These are phyloP conservation scores for Ctenochaetus hawaiiensis DNA, from an alignment of 2,797 vertebrate genomes.

Conservation along the genomic window DNA sequence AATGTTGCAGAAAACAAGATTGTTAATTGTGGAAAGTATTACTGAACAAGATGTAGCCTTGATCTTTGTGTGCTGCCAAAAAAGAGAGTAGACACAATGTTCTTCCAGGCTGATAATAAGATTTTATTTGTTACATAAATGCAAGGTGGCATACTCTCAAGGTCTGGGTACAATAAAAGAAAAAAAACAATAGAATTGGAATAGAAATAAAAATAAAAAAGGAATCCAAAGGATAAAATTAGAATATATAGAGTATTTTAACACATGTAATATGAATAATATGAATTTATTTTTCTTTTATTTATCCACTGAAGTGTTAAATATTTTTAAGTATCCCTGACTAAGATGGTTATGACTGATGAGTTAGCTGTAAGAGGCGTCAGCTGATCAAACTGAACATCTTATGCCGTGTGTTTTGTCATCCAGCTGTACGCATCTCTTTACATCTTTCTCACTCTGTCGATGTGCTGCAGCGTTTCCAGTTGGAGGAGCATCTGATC, in stretches of 20 bases:
- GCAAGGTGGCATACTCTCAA: background rate
- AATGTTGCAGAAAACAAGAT: background rate
- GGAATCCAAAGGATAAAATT: too few relatives aligned
- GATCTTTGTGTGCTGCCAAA: background rate
- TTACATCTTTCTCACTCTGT: constrained; percentile 54
- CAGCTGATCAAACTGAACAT: constrained; percentile 29
- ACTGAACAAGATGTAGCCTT: background rate
- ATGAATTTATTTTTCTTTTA: background rate
- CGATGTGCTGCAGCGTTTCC: constrained; percentile 90
- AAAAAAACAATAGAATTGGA: background rate
- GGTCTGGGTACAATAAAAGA: background rate
- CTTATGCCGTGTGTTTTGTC: constrained; percentile 25
- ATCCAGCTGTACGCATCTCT: constrained; percentile 28
- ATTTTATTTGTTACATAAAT: constrained; percentile 11
- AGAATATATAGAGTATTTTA: too few relatives aligned
- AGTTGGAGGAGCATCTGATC: constrained; percentile 97
- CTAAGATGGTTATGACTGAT: constrained; percentile 18
- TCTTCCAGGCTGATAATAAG: background rate
- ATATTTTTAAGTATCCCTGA: background rate
- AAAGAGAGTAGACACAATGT: background rate
- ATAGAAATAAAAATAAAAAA: too few relatives aligned
- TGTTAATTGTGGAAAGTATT: constrained; percentile 14
- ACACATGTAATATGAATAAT: too few relatives aligned
- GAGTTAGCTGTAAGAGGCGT: constrained; percentile 1
- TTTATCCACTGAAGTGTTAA: background rate